These are phyloP conservation scores for Planococcus citri DNA, from an alignment of 1,140 invertebrate genomes.

Conservation along the genomic window DNA sequence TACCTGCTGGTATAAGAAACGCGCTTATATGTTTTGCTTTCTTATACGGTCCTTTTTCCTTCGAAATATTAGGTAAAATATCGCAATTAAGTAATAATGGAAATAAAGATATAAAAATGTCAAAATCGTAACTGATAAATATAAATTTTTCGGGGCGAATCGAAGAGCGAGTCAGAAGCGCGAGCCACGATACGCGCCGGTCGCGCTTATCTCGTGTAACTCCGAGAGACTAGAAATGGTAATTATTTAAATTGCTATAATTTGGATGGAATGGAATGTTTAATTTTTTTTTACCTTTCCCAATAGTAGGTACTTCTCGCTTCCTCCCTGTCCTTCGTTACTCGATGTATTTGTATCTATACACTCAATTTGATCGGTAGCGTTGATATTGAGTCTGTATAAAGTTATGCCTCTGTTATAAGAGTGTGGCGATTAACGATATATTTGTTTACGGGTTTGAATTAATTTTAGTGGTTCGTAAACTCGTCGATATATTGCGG, in stretches of 20 bases:
- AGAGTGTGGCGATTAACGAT: neutral
- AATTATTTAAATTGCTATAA: neutral
- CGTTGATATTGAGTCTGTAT: neutral
- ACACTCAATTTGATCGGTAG: neutral
- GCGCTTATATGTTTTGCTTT: too few relatives aligned
- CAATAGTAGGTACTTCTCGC: too few relatives aligned
- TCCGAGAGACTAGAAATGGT: too few relatives aligned
- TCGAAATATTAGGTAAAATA: neutral
- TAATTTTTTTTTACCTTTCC: slow-evolving; percentile 1
- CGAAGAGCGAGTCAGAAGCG: neutral
- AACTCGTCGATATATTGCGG: neutral
- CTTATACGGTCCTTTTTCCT: neutral
- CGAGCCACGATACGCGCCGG: neutral
- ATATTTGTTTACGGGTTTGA: neutral
- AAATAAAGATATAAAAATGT: neutral
- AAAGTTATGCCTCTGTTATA: neutral
- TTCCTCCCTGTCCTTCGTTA: neutral
- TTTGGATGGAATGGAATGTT: neutral
- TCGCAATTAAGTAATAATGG: slow-evolving; percentile 7
- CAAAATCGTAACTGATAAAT: neutral
- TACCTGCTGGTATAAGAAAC: neutral
- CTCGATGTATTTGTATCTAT: too few relatives aligned
- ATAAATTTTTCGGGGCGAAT: slow-evolving; percentile 9
- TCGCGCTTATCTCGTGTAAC: neutral
- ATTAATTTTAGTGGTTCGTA: neutral